Percentiles rank a stretch among this genome's conserved stretches.
phyloP scores from a whole-genome alignment of 2,888 invertebrate species.

The Cantharis rustica region DNA sequence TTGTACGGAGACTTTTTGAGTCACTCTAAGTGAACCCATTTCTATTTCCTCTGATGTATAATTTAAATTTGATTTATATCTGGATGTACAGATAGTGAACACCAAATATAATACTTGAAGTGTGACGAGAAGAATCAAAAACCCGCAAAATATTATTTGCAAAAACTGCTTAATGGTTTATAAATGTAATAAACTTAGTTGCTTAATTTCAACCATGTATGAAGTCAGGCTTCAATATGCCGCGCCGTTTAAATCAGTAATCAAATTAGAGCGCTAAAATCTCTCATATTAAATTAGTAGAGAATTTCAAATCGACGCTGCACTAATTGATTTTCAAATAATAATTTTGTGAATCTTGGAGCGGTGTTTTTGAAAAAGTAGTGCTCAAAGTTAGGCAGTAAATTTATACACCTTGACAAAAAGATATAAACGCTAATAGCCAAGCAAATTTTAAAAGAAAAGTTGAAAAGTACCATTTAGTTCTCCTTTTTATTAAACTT shows the following conservation, averaged over 20 bases:
- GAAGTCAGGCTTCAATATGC: not conserved
- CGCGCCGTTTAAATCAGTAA: not conserved
- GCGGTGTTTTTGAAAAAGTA: not conserved
- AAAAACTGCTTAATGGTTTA: not conserved
- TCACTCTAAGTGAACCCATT: no score
- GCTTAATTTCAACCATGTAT: not conserved
- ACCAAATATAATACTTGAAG: no score
- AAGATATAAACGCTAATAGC: not conserved
- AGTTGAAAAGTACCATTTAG: conserved; percentile 14
- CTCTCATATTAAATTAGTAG: not conserved
- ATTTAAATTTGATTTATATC: no score
- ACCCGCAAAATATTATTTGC: not conserved
- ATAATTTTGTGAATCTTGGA: not conserved
- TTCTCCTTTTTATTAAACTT: conserved; percentile 7
- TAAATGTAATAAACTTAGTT: not conserved
- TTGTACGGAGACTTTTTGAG: no score
- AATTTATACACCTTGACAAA: not conserved
- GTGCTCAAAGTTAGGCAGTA: not conserved
- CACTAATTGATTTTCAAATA: not conserved
- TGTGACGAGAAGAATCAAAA: not conserved
- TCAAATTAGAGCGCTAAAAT: not conserved
- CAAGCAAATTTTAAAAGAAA: conserved; percentile 4
- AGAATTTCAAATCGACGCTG: not conserved
- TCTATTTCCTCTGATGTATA: no score
- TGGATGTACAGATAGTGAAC: no score